phyloP scores from a whole-genome alignment of 2,888 invertebrate genomes.

The Lydus trimaculatus region DNA sequence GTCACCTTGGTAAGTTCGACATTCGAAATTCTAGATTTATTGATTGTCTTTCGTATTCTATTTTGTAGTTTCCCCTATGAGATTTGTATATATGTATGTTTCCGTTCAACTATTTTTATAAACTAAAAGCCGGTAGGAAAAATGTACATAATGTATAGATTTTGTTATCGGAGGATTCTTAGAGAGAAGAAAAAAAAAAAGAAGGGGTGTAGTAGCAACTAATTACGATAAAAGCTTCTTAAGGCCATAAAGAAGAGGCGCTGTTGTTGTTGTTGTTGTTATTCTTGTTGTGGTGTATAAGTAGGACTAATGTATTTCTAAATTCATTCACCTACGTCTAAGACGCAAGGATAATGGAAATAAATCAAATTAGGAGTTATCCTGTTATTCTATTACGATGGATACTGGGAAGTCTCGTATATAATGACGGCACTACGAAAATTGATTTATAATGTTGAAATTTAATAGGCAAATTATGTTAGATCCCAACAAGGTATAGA shows the following conservation, averaged over 20 bases:
- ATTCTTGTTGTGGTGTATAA: slow-evolving; percentile 17
- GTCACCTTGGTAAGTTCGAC: background rate
- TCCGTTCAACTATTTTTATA: background rate
- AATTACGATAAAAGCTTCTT: slow-evolving; percentile 36
- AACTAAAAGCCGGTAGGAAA: background rate
- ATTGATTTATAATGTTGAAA: slow-evolving; percentile 49
- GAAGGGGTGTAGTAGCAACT: slow-evolving; percentile 2
- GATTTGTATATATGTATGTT: background rate
- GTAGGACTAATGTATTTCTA: slow-evolving; percentile 32
- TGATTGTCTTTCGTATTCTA: background rate
- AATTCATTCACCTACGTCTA: slow-evolving; percentile 29
- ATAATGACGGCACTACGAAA: slow-evolving; percentile 39
- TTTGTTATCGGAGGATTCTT: slow-evolving; percentile 14
- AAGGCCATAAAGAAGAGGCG: slow-evolving; percentile 29
- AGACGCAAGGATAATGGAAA: slow-evolving; percentile 38
- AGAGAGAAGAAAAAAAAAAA: background rate
- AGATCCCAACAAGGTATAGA: slow-evolving; percentile 18
- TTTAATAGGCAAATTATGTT: slow-evolving; percentile 30
- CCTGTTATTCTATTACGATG: slow-evolving; percentile 46
- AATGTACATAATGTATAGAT: slow-evolving; percentile 32
- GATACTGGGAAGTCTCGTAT: slow-evolving; percentile 39
- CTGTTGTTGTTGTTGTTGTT: slow-evolving; percentile 17
- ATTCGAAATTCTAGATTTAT: background rate
- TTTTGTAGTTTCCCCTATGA: background rate
- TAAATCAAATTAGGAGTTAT: slow-evolving; percentile 49